phyloP scores from a whole-genome alignment of 2,113 vertebrate species.

The Pachycephala philippinensis region DNA sequence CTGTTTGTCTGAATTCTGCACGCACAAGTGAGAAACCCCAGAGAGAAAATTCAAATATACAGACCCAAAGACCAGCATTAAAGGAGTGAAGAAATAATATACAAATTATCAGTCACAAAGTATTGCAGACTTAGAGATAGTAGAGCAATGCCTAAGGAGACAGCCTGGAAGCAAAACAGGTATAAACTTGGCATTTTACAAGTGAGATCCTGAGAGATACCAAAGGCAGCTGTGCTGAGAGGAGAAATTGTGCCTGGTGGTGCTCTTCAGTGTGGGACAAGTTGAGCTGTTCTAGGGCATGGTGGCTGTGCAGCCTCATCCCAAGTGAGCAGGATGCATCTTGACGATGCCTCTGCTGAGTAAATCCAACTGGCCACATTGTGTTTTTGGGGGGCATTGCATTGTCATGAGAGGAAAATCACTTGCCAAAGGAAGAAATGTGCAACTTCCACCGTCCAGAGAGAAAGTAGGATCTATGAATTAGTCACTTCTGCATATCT shows the following conservation, averaged over 20 bases:
- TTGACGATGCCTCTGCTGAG: background rate
- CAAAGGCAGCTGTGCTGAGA: background rate
- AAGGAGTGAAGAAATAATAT: background rate
- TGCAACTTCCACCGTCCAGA: background rate
- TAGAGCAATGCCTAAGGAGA: background rate
- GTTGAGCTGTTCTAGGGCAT: fast-evolving
- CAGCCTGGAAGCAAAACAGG: background rate
- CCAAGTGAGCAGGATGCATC: background rate
- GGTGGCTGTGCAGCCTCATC: background rate
- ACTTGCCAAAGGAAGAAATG: background rate
- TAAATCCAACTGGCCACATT: background rate
- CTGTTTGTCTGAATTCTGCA: background rate
- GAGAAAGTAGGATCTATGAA: background rate
- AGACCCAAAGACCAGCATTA: background rate
- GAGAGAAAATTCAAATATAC: background rate
- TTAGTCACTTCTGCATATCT: background rate
- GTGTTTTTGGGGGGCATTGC: background rate
- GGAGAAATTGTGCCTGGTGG: fast-evolving
- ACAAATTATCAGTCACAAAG: background rate
- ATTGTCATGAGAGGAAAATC: background rate
- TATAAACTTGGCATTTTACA: background rate
- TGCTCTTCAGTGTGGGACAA: background rate
- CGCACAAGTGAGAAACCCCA: background rate
- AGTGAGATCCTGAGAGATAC: background rate
- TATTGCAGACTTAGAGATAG: background rate